Conservation (phyloP, 2,113 vertebrate genomes). For the Rhinoptilus africanus region DNA sequence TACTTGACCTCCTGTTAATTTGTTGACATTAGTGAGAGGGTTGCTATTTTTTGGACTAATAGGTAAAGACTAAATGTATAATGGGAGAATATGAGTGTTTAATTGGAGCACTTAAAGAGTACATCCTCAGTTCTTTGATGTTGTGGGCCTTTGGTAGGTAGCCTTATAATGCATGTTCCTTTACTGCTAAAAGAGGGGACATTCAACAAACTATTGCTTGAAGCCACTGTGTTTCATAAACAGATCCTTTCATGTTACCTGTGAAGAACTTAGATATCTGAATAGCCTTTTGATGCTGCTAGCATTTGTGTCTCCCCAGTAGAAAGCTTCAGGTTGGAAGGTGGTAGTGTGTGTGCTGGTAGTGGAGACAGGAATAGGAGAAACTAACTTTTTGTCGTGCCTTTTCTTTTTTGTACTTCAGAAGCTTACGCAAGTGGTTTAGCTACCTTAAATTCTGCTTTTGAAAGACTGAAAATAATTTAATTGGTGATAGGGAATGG, state of each 20-base stretch:
- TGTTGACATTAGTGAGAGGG: background rate
- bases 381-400: background rate
- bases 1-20: background rate
- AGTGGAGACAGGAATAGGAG: background rate
- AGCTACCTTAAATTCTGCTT: background rate
- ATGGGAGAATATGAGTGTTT: background rate
- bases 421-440: background rate
- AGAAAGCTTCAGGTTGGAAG: background rate
- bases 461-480: background rate
- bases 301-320: background rate
- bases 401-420: background rate
- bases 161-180: background rate
- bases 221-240: background rate
- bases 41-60: background rate
- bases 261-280: background rate
- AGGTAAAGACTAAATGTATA: background rate
- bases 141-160: background rate
- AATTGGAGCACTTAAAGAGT: background rate
- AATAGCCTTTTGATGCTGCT: background rate
- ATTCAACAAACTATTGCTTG: background rate
- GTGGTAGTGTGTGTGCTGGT: background rate
- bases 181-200: background rate
- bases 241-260: background rate
- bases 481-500: background rate
- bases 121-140: background rate